phyloP scores from a whole-genome alignment of 2,113 vertebrate species.

The Centropus bengalensis region DNA sequence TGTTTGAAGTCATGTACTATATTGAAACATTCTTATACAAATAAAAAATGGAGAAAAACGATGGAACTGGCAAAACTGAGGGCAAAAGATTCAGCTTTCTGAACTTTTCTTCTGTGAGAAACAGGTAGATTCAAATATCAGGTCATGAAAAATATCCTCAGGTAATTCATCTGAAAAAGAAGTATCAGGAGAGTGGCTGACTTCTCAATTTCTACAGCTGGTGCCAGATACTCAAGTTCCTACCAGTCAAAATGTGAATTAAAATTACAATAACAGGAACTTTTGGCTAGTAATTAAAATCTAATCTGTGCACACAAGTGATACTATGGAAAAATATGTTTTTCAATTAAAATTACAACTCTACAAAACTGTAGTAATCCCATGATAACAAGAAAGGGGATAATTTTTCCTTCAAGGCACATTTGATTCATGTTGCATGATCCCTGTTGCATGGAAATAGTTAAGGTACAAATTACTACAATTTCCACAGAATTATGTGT shows the following conservation, averaged over 20 bases:
- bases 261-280: conserved; percentile 17
- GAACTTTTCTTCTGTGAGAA: background rate
- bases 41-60: conserved; percentile 38
- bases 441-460: background rate
- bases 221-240: background rate
- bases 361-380: conserved; percentile 3
- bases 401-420: background rate
- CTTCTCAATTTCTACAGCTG: conserved; percentile 34
- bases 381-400: background rate
- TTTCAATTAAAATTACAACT: conserved; percentile 35
- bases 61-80: background rate
- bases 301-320: conserved; percentile 5
- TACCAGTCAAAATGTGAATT: background rate
- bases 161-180: conserved; percentile 39
- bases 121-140: background rate
- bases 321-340: conserved; percentile 11
- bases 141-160: conserved; percentile 22
- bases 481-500: background rate
- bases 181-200: background rate
- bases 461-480: background rate
- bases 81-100: background rate
- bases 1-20: conserved; percentile 30
- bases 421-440: conserved; percentile 1
- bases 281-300: conserved; percentile 21
- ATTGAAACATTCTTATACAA: conserved; percentile 37